These are phyloP conservation scores for Cerastis rubricosa DNA, from an alignment of 2,888 invertebrate genomes.

Conservation along the genomic window DNA sequence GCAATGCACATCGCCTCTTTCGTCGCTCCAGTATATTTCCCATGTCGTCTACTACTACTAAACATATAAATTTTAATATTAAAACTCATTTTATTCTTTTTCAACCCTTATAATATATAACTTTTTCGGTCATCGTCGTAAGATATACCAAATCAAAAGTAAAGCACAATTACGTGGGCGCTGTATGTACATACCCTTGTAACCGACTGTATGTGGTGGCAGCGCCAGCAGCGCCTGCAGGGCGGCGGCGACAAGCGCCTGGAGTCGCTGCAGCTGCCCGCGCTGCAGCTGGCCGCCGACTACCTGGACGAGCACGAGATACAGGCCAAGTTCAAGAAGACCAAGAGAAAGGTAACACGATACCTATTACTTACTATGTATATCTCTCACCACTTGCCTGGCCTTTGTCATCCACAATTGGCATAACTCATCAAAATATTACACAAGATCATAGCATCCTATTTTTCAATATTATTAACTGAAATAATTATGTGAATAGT, in stretches of 20 bases:
- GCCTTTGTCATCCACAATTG: neutral
- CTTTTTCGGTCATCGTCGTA: neutral
- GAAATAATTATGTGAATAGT: neutral
- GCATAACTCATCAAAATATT: neutral
- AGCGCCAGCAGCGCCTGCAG: conserved; percentile 77
- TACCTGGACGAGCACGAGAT: conserved; percentile 97
- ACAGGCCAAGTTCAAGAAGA: conserved; percentile 96
- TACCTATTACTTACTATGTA: neutral
- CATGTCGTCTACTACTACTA: neutral
- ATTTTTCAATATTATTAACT: neutral
- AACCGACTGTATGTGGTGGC: neutral
- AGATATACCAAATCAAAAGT: neutral
- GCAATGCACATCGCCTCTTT: neutral
- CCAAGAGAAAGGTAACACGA: conserved; percentile 92
- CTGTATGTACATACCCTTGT: neutral
- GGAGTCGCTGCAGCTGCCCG: conserved; percentile 93
- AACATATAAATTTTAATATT: neutral
- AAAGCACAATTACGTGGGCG: neutral
- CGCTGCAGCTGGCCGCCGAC: conserved; percentile 95
- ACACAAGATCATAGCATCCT: no score
- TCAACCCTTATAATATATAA: neutral
- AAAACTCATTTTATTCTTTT: neutral
- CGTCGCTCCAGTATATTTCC: neutral
- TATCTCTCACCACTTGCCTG: neutral
- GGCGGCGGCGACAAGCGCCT: conserved; percentile 90